A percentile compares a stretch with the other conserved stretches of the same genome.
These are phyloP conservation scores for Zaprionus inermis DNA, from an alignment of 1,140 invertebrate genomes.

Conservation along the genomic window DNA sequence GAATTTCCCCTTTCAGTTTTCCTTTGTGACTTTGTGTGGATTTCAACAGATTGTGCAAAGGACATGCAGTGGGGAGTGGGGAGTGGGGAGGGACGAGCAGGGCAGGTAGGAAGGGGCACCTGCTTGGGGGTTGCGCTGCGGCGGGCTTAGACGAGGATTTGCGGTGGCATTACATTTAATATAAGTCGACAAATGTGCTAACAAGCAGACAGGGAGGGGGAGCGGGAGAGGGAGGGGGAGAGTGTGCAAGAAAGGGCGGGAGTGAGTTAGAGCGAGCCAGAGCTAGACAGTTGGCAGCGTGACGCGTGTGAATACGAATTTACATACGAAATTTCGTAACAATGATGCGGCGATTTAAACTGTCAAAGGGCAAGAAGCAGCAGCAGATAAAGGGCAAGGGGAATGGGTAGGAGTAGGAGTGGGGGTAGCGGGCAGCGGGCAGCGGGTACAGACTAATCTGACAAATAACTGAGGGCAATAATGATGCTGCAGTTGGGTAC, in stretches of 20 bases:
- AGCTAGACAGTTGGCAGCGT: slow-evolving; percentile 58
- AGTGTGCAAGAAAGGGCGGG: slow-evolving; percentile 5
- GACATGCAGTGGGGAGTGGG: slow-evolving; percentile 15
- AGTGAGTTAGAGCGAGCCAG: neutral
- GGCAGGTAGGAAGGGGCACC: neutral
- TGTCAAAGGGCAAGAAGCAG: slow-evolving; percentile 8
- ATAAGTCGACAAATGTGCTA: slow-evolving; percentile 56
- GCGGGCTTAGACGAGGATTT: slow-evolving; percentile 65
- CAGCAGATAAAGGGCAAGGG: slow-evolving; percentile 26
- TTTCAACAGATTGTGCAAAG: slow-evolving; percentile 70
- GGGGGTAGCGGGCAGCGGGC: too few species aligned
- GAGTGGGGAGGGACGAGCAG: slow-evolving; percentile 13
- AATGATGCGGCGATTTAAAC: slow-evolving; percentile 69
- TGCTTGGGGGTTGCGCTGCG: slow-evolving; percentile 36
- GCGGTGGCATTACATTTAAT: slow-evolving; percentile 81
- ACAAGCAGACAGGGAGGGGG: slow-evolving; percentile 43
- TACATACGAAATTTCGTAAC: slow-evolving; percentile 64
- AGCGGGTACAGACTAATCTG: slow-evolving; percentile 50
- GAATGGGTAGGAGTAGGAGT: neutral
- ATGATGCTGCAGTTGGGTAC: slow-evolving; percentile 67
- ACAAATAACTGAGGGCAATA: slow-evolving; percentile 76
- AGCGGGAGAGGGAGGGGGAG: neutral
- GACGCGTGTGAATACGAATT: slow-evolving; percentile 80
- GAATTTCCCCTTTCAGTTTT: slow-evolving; percentile 81
- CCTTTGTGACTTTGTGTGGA: slow-evolving; percentile 76